These are phyloP conservation scores for Pollenia angustigena DNA, from an alignment of 2,888 invertebrate species.

Conservation along the genomic window DNA sequence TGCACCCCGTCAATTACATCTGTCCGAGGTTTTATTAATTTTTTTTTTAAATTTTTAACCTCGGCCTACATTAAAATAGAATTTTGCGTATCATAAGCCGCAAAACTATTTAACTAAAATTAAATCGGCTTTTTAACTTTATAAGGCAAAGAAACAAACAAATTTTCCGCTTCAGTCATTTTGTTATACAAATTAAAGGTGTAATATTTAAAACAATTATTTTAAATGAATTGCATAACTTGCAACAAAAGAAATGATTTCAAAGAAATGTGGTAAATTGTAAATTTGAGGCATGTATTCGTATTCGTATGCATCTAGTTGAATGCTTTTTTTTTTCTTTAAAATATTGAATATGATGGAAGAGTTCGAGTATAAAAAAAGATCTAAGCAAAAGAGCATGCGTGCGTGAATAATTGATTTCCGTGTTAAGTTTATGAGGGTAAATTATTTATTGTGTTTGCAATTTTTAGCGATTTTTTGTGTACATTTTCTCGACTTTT, in stretches of 20 bases:
- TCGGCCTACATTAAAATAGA: not conserved
- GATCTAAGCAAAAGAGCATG: conserved; percentile 50
- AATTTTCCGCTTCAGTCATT: conserved; percentile 66
- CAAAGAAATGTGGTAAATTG: conserved; percentile 30
- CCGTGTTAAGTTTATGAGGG: conserved; percentile 52
- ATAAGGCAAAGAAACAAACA: not conserved
- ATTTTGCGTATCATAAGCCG: no score
- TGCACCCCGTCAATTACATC: no score
- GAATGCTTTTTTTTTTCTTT: not conserved
- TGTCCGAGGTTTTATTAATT: no score
- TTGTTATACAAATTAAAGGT: conserved; percentile 63
- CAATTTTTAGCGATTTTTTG: not conserved
- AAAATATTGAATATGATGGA: conserved; percentile 46
- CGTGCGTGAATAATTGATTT: conserved; percentile 70
- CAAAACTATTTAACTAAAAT: not conserved
- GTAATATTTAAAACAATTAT: conserved; percentile 62
- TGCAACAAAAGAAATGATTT: conserved; percentile 40
- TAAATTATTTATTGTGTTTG: conserved; percentile 29
- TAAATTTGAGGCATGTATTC: not conserved
- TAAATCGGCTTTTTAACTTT: not conserved
- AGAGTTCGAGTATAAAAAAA: conserved; percentile 29
- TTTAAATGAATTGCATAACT: conserved; percentile 48
- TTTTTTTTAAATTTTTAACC: not conserved
- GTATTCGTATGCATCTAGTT: not conserved
- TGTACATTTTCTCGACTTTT: not conserved